These are phyloP conservation scores for Cantharis lateralis DNA, from an alignment of 2,888 invertebrate genomes.

Conservation along the genomic window DNA sequence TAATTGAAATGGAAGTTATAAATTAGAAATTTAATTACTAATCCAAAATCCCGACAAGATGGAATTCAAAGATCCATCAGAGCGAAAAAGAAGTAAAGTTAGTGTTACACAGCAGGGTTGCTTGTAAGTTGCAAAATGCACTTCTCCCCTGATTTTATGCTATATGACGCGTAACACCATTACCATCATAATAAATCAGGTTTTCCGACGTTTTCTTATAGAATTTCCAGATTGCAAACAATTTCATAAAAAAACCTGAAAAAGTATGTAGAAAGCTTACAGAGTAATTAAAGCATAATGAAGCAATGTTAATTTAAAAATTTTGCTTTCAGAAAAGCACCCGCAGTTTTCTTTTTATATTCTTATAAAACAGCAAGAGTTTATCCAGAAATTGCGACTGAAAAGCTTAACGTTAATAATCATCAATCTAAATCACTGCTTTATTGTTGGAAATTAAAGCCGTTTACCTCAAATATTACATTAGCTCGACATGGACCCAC, in stretches of 20 bases:
- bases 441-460: constrained; percentile 3
- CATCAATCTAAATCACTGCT: constrained; percentile 1
- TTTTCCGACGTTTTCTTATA: constrained; percentile 22
- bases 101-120: constrained; percentile 3
- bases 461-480: constrained; percentile 2
- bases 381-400: background rate
- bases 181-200: constrained; percentile 35
- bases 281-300: constrained; percentile 2
- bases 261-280: constrained; percentile 1
- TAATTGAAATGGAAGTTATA: background rate
- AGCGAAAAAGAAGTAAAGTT: background rate
- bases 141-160: constrained; percentile 31
- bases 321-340: background rate
- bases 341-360: background rate
- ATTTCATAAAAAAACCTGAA: background rate
- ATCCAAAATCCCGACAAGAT: background rate
- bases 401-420: background rate
- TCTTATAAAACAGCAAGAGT: background rate
- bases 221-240: constrained; percentile 4
- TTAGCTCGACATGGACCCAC: background rate
- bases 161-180: constrained; percentile 36
- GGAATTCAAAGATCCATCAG: background rate
- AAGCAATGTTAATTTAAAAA: background rate
- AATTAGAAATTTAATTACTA: background rate
- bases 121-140: constrained; percentile 28